Evolutionary conservation across 2,888 invertebrate genomes (phyloP).

Genomic region (Rosalia funebris): DNA sequence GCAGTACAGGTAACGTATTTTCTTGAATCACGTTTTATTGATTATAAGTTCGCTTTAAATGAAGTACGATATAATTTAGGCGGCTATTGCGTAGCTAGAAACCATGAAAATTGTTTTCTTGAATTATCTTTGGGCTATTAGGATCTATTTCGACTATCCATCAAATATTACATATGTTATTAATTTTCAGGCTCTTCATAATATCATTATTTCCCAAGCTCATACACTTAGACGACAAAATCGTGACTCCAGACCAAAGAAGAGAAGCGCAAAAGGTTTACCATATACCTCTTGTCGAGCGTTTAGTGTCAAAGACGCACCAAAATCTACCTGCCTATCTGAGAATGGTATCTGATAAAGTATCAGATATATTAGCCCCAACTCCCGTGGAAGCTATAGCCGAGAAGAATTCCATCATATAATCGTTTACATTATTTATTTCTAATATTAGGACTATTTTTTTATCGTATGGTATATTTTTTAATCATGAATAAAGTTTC

Average conservation of each 20-base stretch:
- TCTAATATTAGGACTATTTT: background rate
- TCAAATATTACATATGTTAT: too few relatives aligned
- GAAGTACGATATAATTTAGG: too few relatives aligned
- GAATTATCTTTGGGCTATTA: too few relatives aligned
- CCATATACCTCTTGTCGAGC: constrained; percentile 70
- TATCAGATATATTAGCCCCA: constrained; percentile 47
- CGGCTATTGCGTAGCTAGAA: too few relatives aligned
- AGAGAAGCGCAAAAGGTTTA: constrained; percentile 72
- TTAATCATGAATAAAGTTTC: background rate
- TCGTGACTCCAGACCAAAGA: constrained; percentile 74
- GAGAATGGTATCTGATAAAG: constrained; percentile 50
- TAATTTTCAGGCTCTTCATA: constrained; percentile 75
- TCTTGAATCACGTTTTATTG: too few relatives aligned
- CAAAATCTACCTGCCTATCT: constrained; percentile 52
- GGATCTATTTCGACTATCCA: too few relatives aligned
- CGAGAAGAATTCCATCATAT: constrained; percentile 43
- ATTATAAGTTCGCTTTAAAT: too few relatives aligned
- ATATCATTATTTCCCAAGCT: constrained; percentile 78
- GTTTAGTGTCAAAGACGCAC: constrained; percentile 58
- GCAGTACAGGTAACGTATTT: constrained; percentile 76
- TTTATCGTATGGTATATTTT: background rate
- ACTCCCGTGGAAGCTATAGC: constrained; percentile 39
- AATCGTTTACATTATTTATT: constrained; percentile 1
- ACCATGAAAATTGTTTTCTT: too few relatives aligned
- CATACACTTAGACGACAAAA: constrained; percentile 76